Conservation (phyloP, 2,888 invertebrate species). For the Lepas anatifera region DNA sequence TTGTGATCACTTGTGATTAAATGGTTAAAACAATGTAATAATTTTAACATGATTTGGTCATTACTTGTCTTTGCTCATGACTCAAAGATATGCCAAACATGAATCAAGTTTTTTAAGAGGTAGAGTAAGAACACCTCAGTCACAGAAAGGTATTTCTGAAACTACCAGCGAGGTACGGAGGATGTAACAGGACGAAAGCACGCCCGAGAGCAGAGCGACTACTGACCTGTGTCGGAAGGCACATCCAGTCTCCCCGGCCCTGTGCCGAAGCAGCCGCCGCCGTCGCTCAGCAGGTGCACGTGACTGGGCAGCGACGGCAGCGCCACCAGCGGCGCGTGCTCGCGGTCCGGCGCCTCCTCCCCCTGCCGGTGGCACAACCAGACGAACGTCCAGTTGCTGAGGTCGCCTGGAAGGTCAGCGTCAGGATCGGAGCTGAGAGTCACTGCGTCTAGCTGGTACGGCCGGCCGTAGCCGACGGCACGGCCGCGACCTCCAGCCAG, state of each 20-base stretch:
- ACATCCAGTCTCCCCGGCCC: conserved; percentile 17
- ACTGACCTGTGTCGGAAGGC: conserved; percentile 12
- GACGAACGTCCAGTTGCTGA: conserved; percentile 13
- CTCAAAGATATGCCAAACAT: too few species aligned
- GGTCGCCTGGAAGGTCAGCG: background rate
- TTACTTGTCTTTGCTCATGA: too few species aligned
- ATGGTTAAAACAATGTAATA: too few species aligned
- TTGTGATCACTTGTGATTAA: too few species aligned
- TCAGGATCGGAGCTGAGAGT: background rate
- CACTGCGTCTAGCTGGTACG: conserved; percentile 14
- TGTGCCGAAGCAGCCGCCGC: conserved; percentile 20
- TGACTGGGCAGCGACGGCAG: background rate
- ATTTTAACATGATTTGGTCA: too few species aligned
- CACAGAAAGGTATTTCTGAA: too few species aligned
- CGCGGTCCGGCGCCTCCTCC: conserved; percentile 11
- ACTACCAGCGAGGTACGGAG: too few species aligned
- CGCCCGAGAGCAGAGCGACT: too few species aligned
- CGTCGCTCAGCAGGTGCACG: conserved; percentile 13
- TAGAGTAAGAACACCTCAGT: too few species aligned
- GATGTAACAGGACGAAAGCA: too few species aligned
- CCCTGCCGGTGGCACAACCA: conserved; percentile 19
- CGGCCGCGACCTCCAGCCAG: conserved; percentile 12
- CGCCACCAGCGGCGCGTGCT: background rate
- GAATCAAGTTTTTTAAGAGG: too few species aligned
- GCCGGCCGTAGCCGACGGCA: conserved; percentile 15